A percentile compares a stretch with the other conserved stretches of the same genome.
Evolutionary conservation across 2,113 vertebrate species (phyloP).

Genomic region (Misgurnus anguillicaudatus): DNA sequence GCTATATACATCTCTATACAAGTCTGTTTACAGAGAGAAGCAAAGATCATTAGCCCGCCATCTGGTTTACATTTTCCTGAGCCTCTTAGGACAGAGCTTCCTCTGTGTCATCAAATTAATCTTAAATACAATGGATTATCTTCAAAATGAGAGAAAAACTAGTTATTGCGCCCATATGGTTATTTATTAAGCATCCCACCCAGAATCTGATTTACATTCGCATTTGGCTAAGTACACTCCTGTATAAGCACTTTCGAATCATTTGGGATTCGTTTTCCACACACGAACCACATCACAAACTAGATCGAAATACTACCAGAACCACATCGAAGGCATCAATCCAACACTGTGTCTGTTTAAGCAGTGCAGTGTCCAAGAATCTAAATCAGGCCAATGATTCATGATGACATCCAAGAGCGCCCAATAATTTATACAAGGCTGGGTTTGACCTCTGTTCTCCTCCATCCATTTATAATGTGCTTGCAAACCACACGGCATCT

Average conservation of each 20-base stretch:
- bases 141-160: background rate
- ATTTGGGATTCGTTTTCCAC: constrained; percentile 5
- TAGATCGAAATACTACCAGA: background rate
- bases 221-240: background rate
- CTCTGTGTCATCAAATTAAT: constrained; percentile 56
- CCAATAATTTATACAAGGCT: constrained; percentile 30
- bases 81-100: constrained; percentile 57
- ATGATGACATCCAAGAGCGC: constrained; percentile 32
- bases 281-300: constrained; percentile 28
- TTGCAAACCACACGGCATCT: background rate
- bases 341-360: constrained; percentile 2
- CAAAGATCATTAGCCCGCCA: constrained; percentile 64
- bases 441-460: background rate
- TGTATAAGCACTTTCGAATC: background rate
- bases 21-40: constrained; percentile 23
- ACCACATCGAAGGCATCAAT: background rate
- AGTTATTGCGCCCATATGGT: constrained; percentile 28
- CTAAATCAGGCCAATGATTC: constrained; percentile 33
- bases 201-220: background rate
- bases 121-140: constrained; percentile 6
- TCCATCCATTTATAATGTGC: constrained; percentile 26
- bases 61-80: constrained; percentile 65
- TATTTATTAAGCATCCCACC: background rate
- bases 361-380: background rate
- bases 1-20: constrained; percentile 56